Evolutionary conservation across 53 echinoderm and acorn worm genomes (phyloP).

Genomic region (Echinometra lucunter): DNA sequence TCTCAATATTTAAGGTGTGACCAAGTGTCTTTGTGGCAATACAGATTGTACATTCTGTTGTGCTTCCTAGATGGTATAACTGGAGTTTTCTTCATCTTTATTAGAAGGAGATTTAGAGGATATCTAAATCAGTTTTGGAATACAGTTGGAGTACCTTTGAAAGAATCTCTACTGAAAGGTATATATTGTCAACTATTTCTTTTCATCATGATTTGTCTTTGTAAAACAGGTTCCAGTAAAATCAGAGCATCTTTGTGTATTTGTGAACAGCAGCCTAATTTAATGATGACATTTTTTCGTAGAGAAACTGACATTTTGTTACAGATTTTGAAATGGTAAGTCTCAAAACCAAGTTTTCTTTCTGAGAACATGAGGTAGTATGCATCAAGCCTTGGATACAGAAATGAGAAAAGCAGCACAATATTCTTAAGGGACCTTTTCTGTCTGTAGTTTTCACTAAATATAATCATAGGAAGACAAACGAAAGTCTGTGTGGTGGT

Average conservation of each 20-base stretch:
- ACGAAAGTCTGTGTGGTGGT: background rate
- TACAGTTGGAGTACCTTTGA: slow-evolving; percentile 2
- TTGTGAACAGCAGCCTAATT: background rate
- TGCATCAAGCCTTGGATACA: background rate
- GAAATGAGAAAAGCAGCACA: too few relatives aligned
- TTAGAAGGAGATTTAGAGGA: background rate
- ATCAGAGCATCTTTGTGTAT: background rate
- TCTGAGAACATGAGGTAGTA: background rate
- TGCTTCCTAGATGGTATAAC: background rate
- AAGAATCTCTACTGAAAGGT: background rate
- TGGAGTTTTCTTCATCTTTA: background rate
- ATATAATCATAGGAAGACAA: background rate
- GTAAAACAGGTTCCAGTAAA: background rate
- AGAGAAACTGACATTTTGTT: background rate
- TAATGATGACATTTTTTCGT: background rate
- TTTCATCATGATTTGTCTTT: background rate
- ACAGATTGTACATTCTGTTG: background rate
- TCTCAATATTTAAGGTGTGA: slow-evolving; percentile 28
- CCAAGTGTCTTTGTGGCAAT: background rate
- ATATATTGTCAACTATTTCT: background rate
- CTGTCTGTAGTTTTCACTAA: background rate
- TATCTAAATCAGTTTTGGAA: slow-evolving; percentile 41
- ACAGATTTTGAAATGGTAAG: background rate
- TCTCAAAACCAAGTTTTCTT: background rate
- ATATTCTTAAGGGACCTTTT: background rate